Evolutionary conservation across 1,140 invertebrate species (phyloP).

Genomic region (Apis florea): DNA sequence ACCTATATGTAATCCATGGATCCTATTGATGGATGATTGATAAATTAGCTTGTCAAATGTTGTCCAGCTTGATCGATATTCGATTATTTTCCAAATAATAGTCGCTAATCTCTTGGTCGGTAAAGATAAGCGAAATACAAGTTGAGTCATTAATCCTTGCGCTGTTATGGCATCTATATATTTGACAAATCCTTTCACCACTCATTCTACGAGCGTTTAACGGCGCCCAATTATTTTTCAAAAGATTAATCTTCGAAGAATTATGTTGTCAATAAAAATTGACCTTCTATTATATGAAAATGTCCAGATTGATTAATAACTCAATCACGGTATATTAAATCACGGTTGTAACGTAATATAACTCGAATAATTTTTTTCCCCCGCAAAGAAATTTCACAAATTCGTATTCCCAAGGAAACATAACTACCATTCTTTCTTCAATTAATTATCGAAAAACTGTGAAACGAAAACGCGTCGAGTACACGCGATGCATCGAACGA

Average conservation of each 20-base stretch:
- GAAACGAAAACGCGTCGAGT: not conserved
- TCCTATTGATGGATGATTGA: not conserved
- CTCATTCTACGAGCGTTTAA: not conserved
- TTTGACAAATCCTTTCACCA: not conserved
- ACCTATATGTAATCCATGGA: not conserved
- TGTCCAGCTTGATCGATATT: not conserved
- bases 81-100: conserved; percentile 19
- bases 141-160: conserved; percentile 15
- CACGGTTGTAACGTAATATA: no score
- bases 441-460: not conserved
- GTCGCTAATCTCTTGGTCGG: not conserved
- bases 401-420: no score
- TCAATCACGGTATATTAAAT: no score
- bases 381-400: no score
- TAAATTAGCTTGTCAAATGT: conserved; percentile 9
- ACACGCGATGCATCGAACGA: not conserved
- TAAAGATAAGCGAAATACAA: conserved; percentile 7
- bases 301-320: not conserved
- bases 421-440: no score
- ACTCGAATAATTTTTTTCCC: no score
- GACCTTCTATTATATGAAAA: no score
- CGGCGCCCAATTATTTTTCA: not conserved
- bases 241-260: not conserved
- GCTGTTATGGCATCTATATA: not conserved
- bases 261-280: not conserved